Base-by-base conservation (phyloP, 2,888 invertebrate genomes). In the Sthenelais limicola region DNA sequence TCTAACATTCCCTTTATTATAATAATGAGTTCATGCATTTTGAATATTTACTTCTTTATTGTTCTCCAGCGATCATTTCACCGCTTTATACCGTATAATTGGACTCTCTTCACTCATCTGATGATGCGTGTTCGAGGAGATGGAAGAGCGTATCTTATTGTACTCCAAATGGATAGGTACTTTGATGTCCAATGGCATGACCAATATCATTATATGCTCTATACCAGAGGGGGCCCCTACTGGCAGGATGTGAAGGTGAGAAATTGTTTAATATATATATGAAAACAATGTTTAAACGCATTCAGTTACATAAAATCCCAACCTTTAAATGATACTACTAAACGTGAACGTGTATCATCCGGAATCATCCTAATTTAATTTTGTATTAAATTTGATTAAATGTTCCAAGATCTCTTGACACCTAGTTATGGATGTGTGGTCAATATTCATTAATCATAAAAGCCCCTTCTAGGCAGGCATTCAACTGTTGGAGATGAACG, bases 161-260 rank as follows among this genome's bases (percentile, higher is more conserved):
- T 94, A 87, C 88, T 98, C 3, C 77, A 78, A 18, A 80, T 82
- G 77, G 76, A 82, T 30, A 74, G 80, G 1, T 91, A 91, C 80
- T 93, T 91, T 82, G 98, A 98, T 87, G 88, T 96, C 33, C 90
- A 91, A n/a, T 96, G 95, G 95, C 93, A 95, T 86, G 96, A 97
- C 87, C 90, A 93, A 21, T 96, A 93, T 86, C 92, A 93, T 82
- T 98, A 93, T 88, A 92, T 93, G 0, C 88, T 99, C 3, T 95
- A 92, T 85, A 99, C 99, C 0, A 91, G 97, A 88, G 99, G 99
- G 48, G 98, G 98, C 0, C 99, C 99, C 0, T 98, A 99, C 86
- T 99, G 99, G 99, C 98, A 99, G 90, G 89, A 92, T 76, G 92
- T 93, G 32, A 94, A 92, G 91, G 94, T 94, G 32, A 70, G 30